phyloP scores from a whole-genome alignment of 2,113 vertebrate genomes.

The Hippocampus barbouri region DNA sequence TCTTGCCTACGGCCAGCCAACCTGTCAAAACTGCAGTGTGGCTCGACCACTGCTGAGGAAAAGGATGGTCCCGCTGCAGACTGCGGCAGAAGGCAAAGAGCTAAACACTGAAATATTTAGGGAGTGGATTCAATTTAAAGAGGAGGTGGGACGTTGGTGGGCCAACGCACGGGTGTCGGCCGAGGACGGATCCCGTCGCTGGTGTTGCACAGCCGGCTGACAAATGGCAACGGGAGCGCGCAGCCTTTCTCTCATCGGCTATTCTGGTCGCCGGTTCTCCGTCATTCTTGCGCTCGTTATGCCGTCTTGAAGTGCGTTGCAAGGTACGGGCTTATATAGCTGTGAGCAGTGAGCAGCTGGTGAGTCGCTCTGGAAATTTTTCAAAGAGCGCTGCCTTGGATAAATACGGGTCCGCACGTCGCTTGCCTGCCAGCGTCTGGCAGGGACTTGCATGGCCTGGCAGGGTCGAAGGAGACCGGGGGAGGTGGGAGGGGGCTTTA shows the following conservation, averaged over 20 bases:
- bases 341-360: slow-evolving; percentile 56
- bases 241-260: slow-evolving; percentile 13
- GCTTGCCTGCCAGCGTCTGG: slow-evolving; percentile 39
- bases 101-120: slow-evolving; percentile 75
- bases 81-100: slow-evolving; percentile 58
- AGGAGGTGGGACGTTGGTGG: slow-evolving; percentile 27
- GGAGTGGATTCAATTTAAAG: slow-evolving; percentile 62
- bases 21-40: slow-evolving; percentile 65
- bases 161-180: neutral
- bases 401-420: slow-evolving; percentile 37
- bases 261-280: slow-evolving; percentile 16
- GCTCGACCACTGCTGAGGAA: slow-evolving; percentile 61
- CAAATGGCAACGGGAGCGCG: slow-evolving; percentile 11
- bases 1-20: slow-evolving; percentile 48
- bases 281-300: slow-evolving; percentile 27
- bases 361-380: slow-evolving; percentile 35
- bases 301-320: slow-evolving; percentile 43
- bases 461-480: slow-evolving; percentile 24
- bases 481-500: neutral
- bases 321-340: slow-evolving; percentile 23
- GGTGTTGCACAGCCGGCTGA: slow-evolving; percentile 37
- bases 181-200: slow-evolving; percentile 45
- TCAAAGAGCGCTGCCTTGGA: slow-evolving; percentile 29
- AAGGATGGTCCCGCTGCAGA: slow-evolving; percentile 55
- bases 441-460: slow-evolving; percentile 35